phyloP scores from a whole-genome alignment of 2,888 invertebrate genomes.

The Trypoxylon attenuatum region DNA sequence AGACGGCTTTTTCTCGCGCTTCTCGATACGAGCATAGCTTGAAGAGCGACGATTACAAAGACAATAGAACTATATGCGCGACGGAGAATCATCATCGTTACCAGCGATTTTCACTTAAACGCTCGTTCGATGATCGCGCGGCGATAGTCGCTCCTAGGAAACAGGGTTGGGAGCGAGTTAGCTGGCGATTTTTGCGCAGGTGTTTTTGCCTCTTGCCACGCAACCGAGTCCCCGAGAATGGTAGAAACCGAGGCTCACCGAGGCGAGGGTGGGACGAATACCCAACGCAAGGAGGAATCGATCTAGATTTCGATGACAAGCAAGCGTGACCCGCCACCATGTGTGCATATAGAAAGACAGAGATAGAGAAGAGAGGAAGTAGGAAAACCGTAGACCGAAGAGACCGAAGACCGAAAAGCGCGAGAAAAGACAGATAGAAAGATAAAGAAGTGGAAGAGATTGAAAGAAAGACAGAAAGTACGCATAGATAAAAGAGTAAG shows the following conservation, averaged over 20 bases:
- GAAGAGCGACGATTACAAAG: too few relatives aligned
- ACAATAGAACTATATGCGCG: too few relatives aligned
- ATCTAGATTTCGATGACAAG: slow-evolving; percentile 47
- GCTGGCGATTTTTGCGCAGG: neutral
- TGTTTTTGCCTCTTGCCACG: neutral
- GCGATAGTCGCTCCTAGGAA: slow-evolving; percentile 1
- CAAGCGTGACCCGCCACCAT: slow-evolving; percentile 70
- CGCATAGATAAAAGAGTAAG: neutral
- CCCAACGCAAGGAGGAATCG: slow-evolving; percentile 19
- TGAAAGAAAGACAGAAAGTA: neutral
- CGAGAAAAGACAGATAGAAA: too few relatives aligned
- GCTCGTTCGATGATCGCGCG: neutral
- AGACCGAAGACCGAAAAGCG: neutral
- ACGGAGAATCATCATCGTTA: too few relatives aligned
- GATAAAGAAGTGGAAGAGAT: too few relatives aligned
- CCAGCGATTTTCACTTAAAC: too few relatives aligned
- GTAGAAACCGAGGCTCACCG: too few relatives aligned
- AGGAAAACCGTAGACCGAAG: neutral
- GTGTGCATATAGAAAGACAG: slow-evolving; percentile 55
- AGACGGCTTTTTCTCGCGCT: too few relatives aligned
- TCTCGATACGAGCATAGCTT: too few relatives aligned
- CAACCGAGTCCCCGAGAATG: too few relatives aligned
- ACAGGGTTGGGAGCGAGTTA: slow-evolving; percentile 14
- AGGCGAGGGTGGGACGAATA: slow-evolving; percentile 2
- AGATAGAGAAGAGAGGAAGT: neutral